Evolutionary conservation across 1,140 invertebrate species (phyloP).

Genomic region (Mizuhopecten yessoensis): DNA sequence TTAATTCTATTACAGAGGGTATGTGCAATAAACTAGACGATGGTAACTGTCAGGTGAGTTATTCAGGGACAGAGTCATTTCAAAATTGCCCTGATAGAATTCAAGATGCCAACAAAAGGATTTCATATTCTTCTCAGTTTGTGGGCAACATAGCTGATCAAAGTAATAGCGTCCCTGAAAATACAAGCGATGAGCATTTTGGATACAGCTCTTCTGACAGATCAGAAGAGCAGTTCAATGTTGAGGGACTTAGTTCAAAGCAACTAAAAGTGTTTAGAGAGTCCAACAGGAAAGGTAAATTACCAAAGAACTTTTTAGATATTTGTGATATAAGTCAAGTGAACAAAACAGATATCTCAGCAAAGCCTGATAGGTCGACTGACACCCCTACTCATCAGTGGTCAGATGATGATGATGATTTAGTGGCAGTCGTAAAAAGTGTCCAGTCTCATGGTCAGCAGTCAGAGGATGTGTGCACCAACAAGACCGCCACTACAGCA

Average conservation of each 20-base stretch:
- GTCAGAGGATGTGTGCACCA: neutral
- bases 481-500: neutral
- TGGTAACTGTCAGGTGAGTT: neutral
- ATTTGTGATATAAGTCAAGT: neutral
- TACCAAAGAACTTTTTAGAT: neutral
- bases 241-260: neutral
- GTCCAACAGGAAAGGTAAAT: slow-evolving; percentile 17
- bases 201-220: neutral
- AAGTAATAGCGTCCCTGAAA: neutral
- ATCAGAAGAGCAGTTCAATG: neutral
- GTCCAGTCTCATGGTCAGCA: neutral
- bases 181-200: neutral
- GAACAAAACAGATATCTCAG: neutral
- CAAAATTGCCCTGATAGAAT: neutral
- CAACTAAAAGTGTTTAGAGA: neutral
- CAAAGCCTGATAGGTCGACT: neutral
- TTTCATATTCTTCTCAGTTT: neutral
- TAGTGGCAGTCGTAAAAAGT: neutral
- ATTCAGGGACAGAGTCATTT: neutral
- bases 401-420: slow-evolving; percentile 47
- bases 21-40: neutral
- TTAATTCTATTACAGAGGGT: neutral
- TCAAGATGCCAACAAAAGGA: neutral
- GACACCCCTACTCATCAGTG: slow-evolving; percentile 38
- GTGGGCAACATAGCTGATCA: neutral